Base-by-base conservation (phyloP, 2,797 vertebrate species). In the Micromesistius poutassou region DNA sequence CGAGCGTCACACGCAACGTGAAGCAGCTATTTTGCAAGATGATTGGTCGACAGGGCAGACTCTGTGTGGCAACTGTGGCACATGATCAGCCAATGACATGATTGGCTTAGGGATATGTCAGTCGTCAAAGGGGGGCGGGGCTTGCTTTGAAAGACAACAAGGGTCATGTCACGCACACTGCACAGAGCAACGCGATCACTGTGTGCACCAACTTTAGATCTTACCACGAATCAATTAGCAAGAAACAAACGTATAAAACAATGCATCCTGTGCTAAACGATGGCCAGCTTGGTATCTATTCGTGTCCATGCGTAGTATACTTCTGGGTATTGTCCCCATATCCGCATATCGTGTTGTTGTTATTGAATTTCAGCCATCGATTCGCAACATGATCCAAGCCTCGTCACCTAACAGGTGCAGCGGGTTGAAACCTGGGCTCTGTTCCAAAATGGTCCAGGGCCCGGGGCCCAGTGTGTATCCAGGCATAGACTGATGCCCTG, bases 41-140 rank as follows among this genome's bases (percentile, higher is more conserved):
- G 89, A 93, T 93, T 93, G 92, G 91, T 81, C 74, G 79, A 81
- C 46, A 7, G 77, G 31, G 78, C 0, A 75, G 75, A 9, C 73
- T 87, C 87, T 86, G 89, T 90, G 89, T 92, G 90, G 91, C 90
- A 92, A 93, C 91, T 75, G 83, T 75, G 28, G 1, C 90, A 91
- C 85, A 86, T 92, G 90, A 89, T 78, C 83, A 77, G 25, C 28
- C 0, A 36, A 40, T 0, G 4, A 0, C 74, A 80, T 50, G 84
- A 92, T 93, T 93, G 90, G 91, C 82, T 79, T 3, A 75, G 0
- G 71, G 82, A 68, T 81, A 76, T 91, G 91, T 90, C 91, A 89
- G 68, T 92, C 30, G 2, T 50, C 66, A 30, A 31, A 30, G 13
- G 68, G 68, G 12, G 28, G 68, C 68, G 30, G 68, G 30, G 13